These are phyloP conservation scores for Pionites leucogaster DNA, from an alignment of 2,113 vertebrate genomes.

Conservation along the genomic window DNA sequence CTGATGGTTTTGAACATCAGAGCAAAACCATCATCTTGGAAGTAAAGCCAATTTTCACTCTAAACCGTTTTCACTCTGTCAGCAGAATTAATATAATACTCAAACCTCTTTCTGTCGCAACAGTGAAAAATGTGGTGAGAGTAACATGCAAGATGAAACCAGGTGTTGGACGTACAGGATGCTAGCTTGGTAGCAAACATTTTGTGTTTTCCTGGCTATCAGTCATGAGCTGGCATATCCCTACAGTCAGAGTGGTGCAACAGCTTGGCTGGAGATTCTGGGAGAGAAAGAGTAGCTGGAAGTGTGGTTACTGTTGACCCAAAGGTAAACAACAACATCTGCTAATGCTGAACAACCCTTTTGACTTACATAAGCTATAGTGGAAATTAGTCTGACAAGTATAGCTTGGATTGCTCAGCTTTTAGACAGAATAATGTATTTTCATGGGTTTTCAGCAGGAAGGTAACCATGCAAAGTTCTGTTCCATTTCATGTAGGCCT, in stretches of 20 bases:
- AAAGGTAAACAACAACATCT: not conserved
- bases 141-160: not conserved
- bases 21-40: not conserved
- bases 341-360: not conserved
- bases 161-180: not conserved
- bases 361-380: accelerated
- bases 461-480: not conserved
- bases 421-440: not conserved
- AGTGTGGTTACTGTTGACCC: not conserved
- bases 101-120: not conserved
- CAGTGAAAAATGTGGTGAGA: not conserved
- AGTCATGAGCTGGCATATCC: not conserved
- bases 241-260: not conserved
- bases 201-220: not conserved
- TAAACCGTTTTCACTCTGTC: not conserved
- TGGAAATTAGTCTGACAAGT: not conserved
- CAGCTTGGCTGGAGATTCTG: not conserved
- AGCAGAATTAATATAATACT: not conserved
- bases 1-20: not conserved
- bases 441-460: not conserved
- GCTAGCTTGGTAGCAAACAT: not conserved
- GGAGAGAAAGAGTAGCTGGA: not conserved
- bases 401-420: accelerated
- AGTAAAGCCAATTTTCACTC: not conserved
- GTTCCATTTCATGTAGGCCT: not conserved